Percentiles rank a stretch among this genome's conserved stretches.
Evolutionary conservation across 2,888 invertebrate genomes (phyloP).

Genomic region (Pedicia rivosa): DNA sequence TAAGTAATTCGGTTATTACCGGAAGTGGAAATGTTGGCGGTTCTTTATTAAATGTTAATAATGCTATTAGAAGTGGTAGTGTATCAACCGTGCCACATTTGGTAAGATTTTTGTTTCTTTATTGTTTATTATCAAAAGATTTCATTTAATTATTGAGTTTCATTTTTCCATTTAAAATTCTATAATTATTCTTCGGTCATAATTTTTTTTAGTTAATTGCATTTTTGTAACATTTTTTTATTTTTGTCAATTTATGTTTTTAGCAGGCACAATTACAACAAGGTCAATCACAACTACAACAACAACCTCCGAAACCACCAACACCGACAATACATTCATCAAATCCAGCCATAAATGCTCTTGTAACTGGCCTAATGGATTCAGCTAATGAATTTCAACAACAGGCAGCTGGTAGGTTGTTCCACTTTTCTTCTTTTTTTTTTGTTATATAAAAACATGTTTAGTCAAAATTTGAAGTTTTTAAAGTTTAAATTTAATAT

Average conservation of each 20-base stretch:
- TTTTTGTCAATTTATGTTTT: conserved; percentile 9
- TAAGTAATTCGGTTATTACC: no score
- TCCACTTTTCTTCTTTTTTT: conserved; percentile 8
- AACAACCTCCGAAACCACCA: conserved; percentile 14
- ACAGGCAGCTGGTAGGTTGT: conserved; percentile 36
- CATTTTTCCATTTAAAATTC: no score
- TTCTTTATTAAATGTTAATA: no score
- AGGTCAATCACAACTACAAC: conserved; percentile 20
- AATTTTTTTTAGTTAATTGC: no score
- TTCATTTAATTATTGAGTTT: no score
- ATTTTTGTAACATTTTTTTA: conserved; percentile 6
- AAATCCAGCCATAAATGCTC: conserved; percentile 52
- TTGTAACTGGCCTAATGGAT: conserved; percentile 67
- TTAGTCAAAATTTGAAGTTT: neutral
- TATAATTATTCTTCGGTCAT: no score
- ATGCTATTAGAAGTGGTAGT: no score
- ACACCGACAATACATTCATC: conserved; percentile 21
- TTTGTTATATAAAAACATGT: conserved; percentile 4
- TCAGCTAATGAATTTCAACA: conserved; percentile 68
- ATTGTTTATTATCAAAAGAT: no score
- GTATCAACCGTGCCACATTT: neutral
- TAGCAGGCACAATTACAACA: conserved; percentile 50
- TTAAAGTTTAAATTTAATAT: neutral
- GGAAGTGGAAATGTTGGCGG: no score
- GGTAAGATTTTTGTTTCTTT: no score